Evolutionary conservation across 2,113 vertebrate species (phyloP).

Genomic region (Athene noctua): DNA sequence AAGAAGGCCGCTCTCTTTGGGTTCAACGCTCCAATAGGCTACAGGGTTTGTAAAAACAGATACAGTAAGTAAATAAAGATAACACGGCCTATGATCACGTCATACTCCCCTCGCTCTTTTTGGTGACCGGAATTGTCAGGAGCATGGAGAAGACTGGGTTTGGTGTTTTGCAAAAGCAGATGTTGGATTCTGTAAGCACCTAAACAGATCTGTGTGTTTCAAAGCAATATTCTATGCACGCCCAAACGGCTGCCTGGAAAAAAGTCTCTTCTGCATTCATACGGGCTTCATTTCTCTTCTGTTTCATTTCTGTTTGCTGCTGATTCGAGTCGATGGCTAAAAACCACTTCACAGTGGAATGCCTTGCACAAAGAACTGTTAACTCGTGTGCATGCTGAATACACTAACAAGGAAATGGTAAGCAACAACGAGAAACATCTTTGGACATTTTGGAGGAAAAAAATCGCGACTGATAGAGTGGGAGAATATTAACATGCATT

Average conservation of each 20-base stretch:
- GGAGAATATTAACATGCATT: neutral
- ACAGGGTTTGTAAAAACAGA: neutral
- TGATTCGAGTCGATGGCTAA: neutral
- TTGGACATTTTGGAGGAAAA: neutral
- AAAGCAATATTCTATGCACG: neutral
- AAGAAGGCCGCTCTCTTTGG: slow-evolving; percentile 97
- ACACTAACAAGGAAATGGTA: neutral
- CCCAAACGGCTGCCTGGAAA: neutral
- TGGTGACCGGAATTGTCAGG: neutral
- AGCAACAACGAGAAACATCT: neutral
- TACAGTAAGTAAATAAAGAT: neutral
- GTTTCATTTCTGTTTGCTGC: neutral
- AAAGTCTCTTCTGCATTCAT: neutral
- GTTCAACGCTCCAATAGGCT: slow-evolving; percentile 96
- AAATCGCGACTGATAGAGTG: neutral
- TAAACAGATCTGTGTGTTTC: neutral
- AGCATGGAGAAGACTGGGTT: neutral
- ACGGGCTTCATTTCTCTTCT: neutral
- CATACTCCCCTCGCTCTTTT: neutral
- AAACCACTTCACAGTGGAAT: neutral
- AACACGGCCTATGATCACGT: neutral
- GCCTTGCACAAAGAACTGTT: neutral
- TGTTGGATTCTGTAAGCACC: neutral
- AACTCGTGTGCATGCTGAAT: neutral
- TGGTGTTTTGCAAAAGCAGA: neutral